Base-by-base conservation (phyloP, 2,113 vertebrate species). In the Dinomys branickii region DNA sequence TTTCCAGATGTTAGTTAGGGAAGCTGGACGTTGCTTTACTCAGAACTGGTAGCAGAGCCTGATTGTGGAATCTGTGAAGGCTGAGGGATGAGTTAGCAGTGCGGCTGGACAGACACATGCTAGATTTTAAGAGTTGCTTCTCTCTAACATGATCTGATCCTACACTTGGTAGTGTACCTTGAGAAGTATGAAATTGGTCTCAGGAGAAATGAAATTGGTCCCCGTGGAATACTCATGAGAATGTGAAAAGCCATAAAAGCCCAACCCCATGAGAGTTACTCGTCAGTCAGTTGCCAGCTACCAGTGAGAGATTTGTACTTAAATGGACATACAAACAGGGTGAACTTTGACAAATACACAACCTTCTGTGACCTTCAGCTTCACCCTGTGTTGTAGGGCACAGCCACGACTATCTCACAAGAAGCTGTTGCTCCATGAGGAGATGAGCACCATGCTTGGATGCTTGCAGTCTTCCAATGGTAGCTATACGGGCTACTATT, bases 361-460 rank as follows among this genome's bases (percentile, higher is more conserved):
- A 7, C 33, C 5, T 0, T 73, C 69, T 9, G 2, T 75, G 26
- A 87, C 11, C 26, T 12, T 78, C 61, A 59, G 33, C 22, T n/a
- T 83, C 83, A n/a, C n/a, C n/a, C n/a, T n/a, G n/a, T 41, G 50
- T 1, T 9, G 16, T 30, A 54, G 13, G 9, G 11, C 22, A 65
- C 90, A 81, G 19, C 12, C 54, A 30, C 4, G 71, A 8, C 3
- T 44, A 5, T 22, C 5, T 0, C 38, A 24, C 0, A 33, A 2
- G 7, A 41, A 17, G 35, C 11, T 26, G 38, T 41, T 33, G 28
- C 26, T 44, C 19, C n/a, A 12, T 47, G 35, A 86, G 38, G 5
- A 6, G n/a, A 91, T 50, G 3, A 9, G 5, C 9, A 9, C 4
- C 7, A 16, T 28, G 54, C 26, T 11, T 1, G 1, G 16, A 35